Conservation (phyloP, 35 echinoderm and acorn worm genomes). For the Nesometra sesokonis region DNA sequence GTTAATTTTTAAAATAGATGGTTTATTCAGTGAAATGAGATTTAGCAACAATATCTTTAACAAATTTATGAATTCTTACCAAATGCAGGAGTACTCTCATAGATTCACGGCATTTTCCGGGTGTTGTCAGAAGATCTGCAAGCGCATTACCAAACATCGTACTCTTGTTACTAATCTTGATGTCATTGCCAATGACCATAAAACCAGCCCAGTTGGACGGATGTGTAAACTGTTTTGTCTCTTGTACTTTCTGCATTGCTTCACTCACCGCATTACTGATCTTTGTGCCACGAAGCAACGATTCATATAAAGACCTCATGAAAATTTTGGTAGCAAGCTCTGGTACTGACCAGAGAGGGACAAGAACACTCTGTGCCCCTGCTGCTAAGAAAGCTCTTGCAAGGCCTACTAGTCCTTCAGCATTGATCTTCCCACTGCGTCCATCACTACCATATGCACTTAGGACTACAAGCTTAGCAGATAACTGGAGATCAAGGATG, state of each 20-base stretch:
- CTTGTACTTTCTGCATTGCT: constrained; percentile 73
- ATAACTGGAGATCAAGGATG: constrained; percentile 75
- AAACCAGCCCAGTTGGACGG: constrained; percentile 93
- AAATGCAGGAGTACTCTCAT: constrained; percentile 90
- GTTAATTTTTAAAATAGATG: too few species aligned
- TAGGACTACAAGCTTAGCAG: constrained; percentile 89
- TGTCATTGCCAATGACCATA: constrained; percentile 67
- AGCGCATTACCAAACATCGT: constrained; percentile 97
- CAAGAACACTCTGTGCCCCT: constrained; percentile 85
- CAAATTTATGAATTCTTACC: constrained; percentile 60
- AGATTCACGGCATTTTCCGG: constrained; percentile 81
- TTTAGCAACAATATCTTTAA: background rate
- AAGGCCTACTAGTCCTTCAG: constrained; percentile 71
- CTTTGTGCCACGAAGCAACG: constrained; percentile 54
- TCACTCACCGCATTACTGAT: constrained; percentile 64
- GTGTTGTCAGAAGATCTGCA: constrained; percentile 71
- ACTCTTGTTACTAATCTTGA: constrained; percentile 85
- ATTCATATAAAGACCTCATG: constrained; percentile 71
- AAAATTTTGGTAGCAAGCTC: constrained; percentile 74
- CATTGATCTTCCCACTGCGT: constrained; percentile 60
- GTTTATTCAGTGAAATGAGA: too few species aligned
- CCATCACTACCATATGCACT: constrained; percentile 69
- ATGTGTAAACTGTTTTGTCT: constrained; percentile 76
- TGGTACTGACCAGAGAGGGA: constrained; percentile 85
- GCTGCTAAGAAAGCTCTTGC: constrained; percentile 85